Percentiles rank a stretch among this genome's conserved stretches.
These are phyloP conservation scores for Dicerorhinus sumatrensis DNA, from an alignment of 2,113 vertebrate genomes.

Conservation along the genomic window DNA sequence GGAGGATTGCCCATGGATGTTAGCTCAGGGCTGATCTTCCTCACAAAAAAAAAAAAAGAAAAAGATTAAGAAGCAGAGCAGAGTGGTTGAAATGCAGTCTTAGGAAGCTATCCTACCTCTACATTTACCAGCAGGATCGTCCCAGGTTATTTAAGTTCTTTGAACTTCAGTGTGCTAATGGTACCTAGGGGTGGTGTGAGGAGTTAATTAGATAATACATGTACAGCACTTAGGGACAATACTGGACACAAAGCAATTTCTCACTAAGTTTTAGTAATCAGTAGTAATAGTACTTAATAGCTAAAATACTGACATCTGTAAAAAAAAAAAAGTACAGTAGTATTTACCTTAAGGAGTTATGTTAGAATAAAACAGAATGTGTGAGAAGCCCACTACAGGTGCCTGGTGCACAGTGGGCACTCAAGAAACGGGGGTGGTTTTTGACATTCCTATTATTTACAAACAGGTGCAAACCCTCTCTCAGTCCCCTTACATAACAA, in stretches of 20 bases:
- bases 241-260: neutral
- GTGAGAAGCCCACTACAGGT: neutral
- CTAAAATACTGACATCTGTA: neutral
- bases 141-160: neutral
- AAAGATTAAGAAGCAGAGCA: neutral
- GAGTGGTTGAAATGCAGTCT: neutral
- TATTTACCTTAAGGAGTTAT: neutral
- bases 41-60: too few relatives aligned
- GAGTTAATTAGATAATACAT: constrained; percentile 23
- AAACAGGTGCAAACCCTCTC: neutral
- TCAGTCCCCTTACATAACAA: neutral
- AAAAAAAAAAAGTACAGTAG: neutral
- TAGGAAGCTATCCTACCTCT: neutral
- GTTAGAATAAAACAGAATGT: constrained; percentile 8
- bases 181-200: neutral
- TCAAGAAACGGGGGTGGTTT: neutral
- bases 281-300: neutral
- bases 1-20: too few relatives aligned
- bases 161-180: neutral
- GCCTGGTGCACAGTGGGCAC: neutral
- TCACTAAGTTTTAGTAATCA: constrained; percentile 22
- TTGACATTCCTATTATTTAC: constrained; percentile 40
- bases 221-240: neutral
- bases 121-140: neutral
- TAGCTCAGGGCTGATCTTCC: too few relatives aligned